Conservation (phyloP, 2,113 vertebrate species). For the Takifugu flavidus region DNA sequence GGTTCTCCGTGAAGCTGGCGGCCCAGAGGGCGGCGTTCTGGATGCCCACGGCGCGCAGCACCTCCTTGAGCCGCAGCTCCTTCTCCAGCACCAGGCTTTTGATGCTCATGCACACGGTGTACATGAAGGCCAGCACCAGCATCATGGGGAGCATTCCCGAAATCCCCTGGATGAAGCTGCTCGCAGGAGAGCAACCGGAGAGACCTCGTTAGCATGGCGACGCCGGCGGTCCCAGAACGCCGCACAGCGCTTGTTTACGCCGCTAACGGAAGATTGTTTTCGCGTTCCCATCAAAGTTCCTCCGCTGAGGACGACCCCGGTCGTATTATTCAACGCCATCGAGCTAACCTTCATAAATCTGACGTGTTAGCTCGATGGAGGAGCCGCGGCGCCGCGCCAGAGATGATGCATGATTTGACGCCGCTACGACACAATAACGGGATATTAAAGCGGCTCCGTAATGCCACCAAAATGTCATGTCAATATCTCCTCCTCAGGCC, state of each 20-base stretch:
- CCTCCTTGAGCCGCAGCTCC: conserved; percentile 69
- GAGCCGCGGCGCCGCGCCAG: conserved; percentile 40
- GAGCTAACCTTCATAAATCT: conserved; percentile 55
- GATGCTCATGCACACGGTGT: conserved; percentile 64
- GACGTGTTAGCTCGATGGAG: conserved; percentile 47
- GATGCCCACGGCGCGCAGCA: conserved; percentile 51
- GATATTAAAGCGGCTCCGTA: conserved; percentile 74
- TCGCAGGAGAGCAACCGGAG: conserved; percentile 24
- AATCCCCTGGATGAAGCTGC: conserved; percentile 70
- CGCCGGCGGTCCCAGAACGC: too few relatives aligned
- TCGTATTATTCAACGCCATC: conserved; percentile 24
- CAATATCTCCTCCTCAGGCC: conserved; percentile 57
- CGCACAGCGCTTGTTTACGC: too few relatives aligned
- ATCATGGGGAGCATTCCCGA: conserved; percentile 73
- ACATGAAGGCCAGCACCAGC: conserved; percentile 71
- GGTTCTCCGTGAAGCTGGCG: conserved; percentile 55
- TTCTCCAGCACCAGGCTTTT: conserved; percentile 70
- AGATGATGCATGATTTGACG: conserved; percentile 66
- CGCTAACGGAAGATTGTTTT: too few relatives aligned
- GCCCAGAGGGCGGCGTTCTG: conserved; percentile 59
- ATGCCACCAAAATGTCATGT: conserved; percentile 79
- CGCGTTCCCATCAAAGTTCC: too few relatives aligned
- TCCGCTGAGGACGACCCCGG: neutral
- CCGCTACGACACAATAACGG: conserved; percentile 68
- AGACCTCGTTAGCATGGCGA: too few relatives aligned